These are phyloP conservation scores for Drepana falcataria DNA, from an alignment of 2,888 invertebrate species.

Conservation along the genomic window DNA sequence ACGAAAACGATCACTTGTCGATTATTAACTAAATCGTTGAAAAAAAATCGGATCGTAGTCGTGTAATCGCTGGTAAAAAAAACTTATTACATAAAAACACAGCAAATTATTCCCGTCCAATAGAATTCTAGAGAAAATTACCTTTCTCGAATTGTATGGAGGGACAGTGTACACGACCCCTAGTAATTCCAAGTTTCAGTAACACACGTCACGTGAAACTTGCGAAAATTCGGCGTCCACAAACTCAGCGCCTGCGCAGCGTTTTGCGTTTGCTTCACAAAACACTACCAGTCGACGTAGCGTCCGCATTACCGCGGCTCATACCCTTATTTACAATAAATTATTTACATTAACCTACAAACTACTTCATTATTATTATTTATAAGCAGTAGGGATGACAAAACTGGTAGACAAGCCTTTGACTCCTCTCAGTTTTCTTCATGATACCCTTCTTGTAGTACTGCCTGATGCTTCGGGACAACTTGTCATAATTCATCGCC, in stretches of 20 bases:
- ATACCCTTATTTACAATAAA: slow-evolving; percentile 42
- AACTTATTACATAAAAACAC: slow-evolving; percentile 55
- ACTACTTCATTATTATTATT: slow-evolving; percentile 37
- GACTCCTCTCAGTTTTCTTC: slow-evolving; percentile 99
- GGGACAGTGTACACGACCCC: slow-evolving; percentile 53
- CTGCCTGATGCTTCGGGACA: slow-evolving; percentile 97
- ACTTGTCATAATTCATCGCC: slow-evolving; percentile 99
- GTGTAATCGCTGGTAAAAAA: slow-evolving; percentile 69
- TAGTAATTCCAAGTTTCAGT: slow-evolving; percentile 37
- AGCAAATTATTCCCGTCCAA: slow-evolving; percentile 58
- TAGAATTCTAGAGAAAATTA: slow-evolving; percentile 76
- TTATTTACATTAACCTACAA: slow-evolving; percentile 43
- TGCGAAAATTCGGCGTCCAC: slow-evolving; percentile 45
- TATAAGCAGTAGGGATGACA: slow-evolving; percentile 95
- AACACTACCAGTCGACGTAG: slow-evolving; percentile 50
- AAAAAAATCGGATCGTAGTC: slow-evolving; percentile 28
- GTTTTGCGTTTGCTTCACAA: slow-evolving; percentile 51
- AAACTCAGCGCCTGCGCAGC: slow-evolving; percentile 45
- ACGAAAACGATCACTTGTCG: slow-evolving; percentile 33
- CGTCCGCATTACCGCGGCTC: slow-evolving; percentile 75
- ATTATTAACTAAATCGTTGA: slow-evolving; percentile 16
- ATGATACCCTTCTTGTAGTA: slow-evolving; percentile 99
- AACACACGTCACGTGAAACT: slow-evolving; percentile 24
- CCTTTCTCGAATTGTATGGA: slow-evolving; percentile 76
- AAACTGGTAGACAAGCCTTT: slow-evolving; percentile 99